Evolutionary conservation across 2,888 invertebrate species (phyloP).

Genomic region (Drosophila demipolita): DNA sequence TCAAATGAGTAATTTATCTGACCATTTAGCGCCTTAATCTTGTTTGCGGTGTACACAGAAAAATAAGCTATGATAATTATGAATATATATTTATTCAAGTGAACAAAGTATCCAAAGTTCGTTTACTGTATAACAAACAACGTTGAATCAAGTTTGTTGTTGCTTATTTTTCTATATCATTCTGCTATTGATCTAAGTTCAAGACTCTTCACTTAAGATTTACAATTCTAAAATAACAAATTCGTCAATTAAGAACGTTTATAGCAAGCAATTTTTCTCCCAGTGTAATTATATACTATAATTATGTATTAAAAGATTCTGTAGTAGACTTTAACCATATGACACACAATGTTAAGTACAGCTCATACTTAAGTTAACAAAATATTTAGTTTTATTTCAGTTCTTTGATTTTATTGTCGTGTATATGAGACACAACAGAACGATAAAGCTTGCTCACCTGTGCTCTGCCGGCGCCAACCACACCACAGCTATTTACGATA

Average conservation of each 20-base stretch:
- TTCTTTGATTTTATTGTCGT: constrained; percentile 7
- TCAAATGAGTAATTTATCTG: constrained; percentile 4
- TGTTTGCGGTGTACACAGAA: too few relatives aligned
- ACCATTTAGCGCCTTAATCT: background rate
- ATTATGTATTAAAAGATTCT: background rate
- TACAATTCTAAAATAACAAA: background rate
- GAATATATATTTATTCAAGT: background rate
- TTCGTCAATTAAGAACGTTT: background rate
- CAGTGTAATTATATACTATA: background rate
- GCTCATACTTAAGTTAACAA: background rate
- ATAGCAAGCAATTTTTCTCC: background rate
- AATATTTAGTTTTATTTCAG: constrained; percentile 1
- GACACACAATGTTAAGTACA: background rate
- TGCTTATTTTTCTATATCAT: background rate
- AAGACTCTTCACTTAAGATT: background rate
- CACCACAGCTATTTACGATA: constrained; percentile 34
- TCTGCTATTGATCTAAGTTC: background rate
- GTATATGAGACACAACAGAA: constrained; percentile 12
- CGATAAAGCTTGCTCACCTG: constrained; percentile 19
- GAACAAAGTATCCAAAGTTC: background rate
- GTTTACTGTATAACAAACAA: background rate
- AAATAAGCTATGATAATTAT: too few relatives aligned
- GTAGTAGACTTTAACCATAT: background rate
- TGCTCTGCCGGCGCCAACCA: constrained; percentile 8
- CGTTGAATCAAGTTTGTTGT: background rate